These are phyloP conservation scores for Serrognathus titanus DNA, from an alignment of 2,888 invertebrate genomes.

Conservation along the genomic window DNA sequence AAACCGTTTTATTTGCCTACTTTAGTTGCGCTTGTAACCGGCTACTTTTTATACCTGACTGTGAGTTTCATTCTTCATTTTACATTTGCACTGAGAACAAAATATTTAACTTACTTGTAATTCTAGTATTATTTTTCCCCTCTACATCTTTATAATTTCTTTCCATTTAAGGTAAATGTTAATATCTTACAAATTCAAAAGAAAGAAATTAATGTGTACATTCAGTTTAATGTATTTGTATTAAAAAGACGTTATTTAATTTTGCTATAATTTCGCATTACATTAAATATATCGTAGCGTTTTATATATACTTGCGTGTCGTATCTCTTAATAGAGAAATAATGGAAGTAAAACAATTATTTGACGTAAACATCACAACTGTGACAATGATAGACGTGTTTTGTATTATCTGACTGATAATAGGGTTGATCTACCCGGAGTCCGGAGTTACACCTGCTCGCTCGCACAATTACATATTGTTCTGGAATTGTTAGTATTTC, in stretches of 20 bases:
- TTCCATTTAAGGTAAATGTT: too few species aligned
- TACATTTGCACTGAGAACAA: too few species aligned
- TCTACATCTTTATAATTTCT: too few species aligned
- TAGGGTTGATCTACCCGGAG: slow-evolving; percentile 37
- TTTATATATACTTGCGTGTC: slow-evolving; percentile 1
- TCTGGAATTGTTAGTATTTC: slow-evolving; percentile 31
- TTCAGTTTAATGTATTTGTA: background rate
- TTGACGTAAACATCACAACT: slow-evolving; percentile 36
- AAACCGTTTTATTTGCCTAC: background rate
- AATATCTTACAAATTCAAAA: background rate
- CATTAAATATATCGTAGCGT: slow-evolving; percentile 5
- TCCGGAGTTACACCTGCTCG: slow-evolving; percentile 35
- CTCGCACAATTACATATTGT: slow-evolving; percentile 26
- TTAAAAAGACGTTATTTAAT: background rate
- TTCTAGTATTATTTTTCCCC: too few species aligned
- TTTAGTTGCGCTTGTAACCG: background rate
- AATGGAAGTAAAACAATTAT: slow-evolving; percentile 44
- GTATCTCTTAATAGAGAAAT: slow-evolving; percentile 39
- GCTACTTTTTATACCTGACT: background rate
- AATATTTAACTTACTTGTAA: too few species aligned
- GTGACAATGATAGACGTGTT: slow-evolving; percentile 46
- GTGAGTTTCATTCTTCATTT: too few species aligned
- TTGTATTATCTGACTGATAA: slow-evolving; percentile 41
- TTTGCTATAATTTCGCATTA: background rate
- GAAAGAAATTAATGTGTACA: background rate